phyloP scores from a whole-genome alignment of 2,888 invertebrate species.

The Clitarchus hookeri region DNA sequence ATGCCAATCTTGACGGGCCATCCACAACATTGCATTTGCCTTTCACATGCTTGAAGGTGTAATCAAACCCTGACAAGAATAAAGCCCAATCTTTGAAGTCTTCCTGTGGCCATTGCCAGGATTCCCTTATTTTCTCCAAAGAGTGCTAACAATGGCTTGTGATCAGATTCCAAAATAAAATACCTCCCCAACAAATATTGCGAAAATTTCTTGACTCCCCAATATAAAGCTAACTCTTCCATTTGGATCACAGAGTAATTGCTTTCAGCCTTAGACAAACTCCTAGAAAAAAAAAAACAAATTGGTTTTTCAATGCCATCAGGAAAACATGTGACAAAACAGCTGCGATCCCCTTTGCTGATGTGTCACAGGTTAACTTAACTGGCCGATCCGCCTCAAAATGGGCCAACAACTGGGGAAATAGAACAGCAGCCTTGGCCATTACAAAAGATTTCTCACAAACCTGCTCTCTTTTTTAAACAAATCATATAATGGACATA shows the following conservation, averaged over 20 bases:
- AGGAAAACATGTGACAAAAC: constrained; percentile 33
- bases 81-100: background rate
- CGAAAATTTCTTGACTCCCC: background rate
- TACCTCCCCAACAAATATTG: background rate
- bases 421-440: constrained; percentile 46
- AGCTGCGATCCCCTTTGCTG: constrained; percentile 24
- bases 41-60: background rate
- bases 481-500: constrained; percentile 47
- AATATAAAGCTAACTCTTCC: constrained; percentile 26
- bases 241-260: constrained; percentile 26
- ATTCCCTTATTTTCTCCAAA: background rate
- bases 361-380: background rate
- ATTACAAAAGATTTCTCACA: constrained; percentile 46
- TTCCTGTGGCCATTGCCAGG: background rate
- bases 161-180: background rate
- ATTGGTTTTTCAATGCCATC: constrained; percentile 37
- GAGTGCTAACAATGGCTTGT: background rate
- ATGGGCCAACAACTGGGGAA: constrained; percentile 39
- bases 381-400: background rate
- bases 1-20: background rate
- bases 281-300: background rate
- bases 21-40: background rate
- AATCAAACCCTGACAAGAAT: background rate
- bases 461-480: constrained; percentile 44
- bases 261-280: background rate